These are phyloP conservation scores for Ophion slaviceki DNA, from an alignment of 2,888 invertebrate species.

Conservation along the genomic window DNA sequence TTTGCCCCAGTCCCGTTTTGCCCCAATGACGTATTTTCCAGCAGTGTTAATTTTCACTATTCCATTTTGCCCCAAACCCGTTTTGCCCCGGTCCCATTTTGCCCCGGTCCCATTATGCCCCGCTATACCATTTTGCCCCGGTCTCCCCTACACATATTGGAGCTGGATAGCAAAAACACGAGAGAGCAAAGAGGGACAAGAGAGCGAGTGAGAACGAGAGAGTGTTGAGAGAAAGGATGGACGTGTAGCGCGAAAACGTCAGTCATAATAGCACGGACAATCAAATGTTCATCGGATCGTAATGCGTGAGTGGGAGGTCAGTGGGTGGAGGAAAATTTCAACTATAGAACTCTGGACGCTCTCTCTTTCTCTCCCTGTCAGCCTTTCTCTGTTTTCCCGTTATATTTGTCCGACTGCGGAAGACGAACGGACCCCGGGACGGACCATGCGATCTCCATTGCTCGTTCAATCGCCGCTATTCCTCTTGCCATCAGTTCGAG, in stretches of 20 bases:
- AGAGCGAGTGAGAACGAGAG: conserved; percentile 11
- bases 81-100: no score
- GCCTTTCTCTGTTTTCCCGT: conserved; percentile 43
- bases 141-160: neutral
- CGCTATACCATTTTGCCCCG: no score
- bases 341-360: conserved; percentile 24
- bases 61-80: no score
- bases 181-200: conserved; percentile 3
- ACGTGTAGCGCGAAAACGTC: conserved; percentile 76
- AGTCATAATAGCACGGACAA: conserved; percentile 82
- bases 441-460: conserved; percentile 53
- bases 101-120: no score
- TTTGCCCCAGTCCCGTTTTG: no score
- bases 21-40: no score
- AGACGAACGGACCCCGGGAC: conserved; percentile 78
- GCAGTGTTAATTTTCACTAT: no score
- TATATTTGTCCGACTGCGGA: conserved; percentile 81
- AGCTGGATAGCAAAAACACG: conserved; percentile 43
- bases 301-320: conserved; percentile 63
- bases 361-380: conserved; percentile 19
- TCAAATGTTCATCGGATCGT: conserved; percentile 81
- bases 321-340: conserved; percentile 57
- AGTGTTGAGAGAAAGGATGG: conserved; percentile 63
- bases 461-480: conserved; percentile 42
- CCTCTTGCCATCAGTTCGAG: conserved; percentile 36